These are phyloP conservation scores for Polyommatus icarus DNA, from an alignment of 2,888 invertebrate species.

Conservation along the genomic window DNA sequence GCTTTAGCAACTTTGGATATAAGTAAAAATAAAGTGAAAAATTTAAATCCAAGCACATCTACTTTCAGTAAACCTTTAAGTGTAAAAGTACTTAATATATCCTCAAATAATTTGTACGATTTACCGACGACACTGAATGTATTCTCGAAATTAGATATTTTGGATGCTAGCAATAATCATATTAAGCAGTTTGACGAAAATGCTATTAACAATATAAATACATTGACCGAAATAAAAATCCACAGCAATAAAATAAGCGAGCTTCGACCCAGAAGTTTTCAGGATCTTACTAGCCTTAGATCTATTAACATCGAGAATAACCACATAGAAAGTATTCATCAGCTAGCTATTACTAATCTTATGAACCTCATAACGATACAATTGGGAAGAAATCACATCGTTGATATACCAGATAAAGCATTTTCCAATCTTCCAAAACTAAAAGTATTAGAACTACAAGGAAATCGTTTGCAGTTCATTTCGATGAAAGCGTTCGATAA, in stretches of 20 bases:
- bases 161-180: slow-evolving; percentile 90
- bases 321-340: slow-evolving; percentile 86
- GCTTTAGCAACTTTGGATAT: slow-evolving; percentile 85
- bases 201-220: slow-evolving; percentile 84
- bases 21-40: slow-evolving; percentile 87
- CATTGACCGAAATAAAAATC: slow-evolving; percentile 85
- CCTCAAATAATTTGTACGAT: slow-evolving; percentile 87
- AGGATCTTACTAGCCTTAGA: slow-evolving; percentile 84
- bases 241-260: slow-evolving; percentile 87
- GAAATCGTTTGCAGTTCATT: slow-evolving; percentile 87
- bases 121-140: slow-evolving; percentile 86
- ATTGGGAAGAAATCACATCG: slow-evolving; percentile 86
- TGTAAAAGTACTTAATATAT: slow-evolving; percentile 87
- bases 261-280: slow-evolving; percentile 85
- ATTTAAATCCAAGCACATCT: slow-evolving; percentile 79
- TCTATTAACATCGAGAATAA: slow-evolving; percentile 90
- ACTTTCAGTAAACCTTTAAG: slow-evolving; percentile 82
- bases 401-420: slow-evolving; percentile 86
- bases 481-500: slow-evolving; percentile 88
- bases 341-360: slow-evolving; percentile 85
- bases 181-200: slow-evolving; percentile 85
- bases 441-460: slow-evolving; percentile 88
- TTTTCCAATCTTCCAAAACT: slow-evolving; percentile 88
- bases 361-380: slow-evolving; percentile 85
- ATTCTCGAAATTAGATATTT: slow-evolving; percentile 83